Percentiles rank a stretch among this genome's conserved stretches.
Evolutionary conservation across 1,140 invertebrate genomes (phyloP).

Genomic region (Anastrepha obliqua): DNA sequence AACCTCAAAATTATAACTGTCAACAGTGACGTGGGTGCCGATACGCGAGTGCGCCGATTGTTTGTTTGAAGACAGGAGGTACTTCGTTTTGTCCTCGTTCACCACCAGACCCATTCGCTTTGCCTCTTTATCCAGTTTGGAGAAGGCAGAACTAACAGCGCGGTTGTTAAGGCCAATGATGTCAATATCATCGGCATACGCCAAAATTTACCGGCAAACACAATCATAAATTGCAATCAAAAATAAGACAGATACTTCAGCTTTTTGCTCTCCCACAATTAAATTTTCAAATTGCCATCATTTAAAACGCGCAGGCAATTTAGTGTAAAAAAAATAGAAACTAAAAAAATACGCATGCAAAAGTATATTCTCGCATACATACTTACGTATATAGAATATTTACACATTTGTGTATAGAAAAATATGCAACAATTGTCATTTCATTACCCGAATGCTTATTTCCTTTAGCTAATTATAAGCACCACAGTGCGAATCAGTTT

Average conservation of each 20-base stretch:
- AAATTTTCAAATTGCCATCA: conserved; percentile 9
- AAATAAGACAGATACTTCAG: background rate
- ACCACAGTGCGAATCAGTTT: conserved; percentile 25
- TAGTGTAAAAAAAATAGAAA: background rate
- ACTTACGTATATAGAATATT: background rate
- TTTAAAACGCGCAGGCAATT: background rate
- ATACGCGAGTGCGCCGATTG: too few relatives aligned
- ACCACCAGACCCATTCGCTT: too few relatives aligned
- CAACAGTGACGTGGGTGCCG: too few relatives aligned
- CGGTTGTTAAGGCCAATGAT: too few relatives aligned
- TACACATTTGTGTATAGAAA: background rate
- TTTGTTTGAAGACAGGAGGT: too few relatives aligned
- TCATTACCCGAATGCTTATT: conserved; percentile 6
- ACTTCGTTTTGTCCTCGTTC: too few relatives aligned
- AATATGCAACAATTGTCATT: conserved; percentile 24
- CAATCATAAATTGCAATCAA: too few relatives aligned
- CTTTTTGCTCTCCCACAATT: background rate
- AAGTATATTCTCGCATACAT: background rate
- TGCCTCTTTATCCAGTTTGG: too few relatives aligned
- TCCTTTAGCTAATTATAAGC: conserved; percentile 16
- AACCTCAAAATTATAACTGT: too few relatives aligned
- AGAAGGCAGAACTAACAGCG: too few relatives aligned
- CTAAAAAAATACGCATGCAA: background rate
- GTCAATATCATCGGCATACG: too few relatives aligned
- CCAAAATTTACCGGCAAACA: too few relatives aligned